Evolutionary conservation across 2,888 invertebrate species (phyloP).

Genomic region (Machimus rusticus): DNA sequence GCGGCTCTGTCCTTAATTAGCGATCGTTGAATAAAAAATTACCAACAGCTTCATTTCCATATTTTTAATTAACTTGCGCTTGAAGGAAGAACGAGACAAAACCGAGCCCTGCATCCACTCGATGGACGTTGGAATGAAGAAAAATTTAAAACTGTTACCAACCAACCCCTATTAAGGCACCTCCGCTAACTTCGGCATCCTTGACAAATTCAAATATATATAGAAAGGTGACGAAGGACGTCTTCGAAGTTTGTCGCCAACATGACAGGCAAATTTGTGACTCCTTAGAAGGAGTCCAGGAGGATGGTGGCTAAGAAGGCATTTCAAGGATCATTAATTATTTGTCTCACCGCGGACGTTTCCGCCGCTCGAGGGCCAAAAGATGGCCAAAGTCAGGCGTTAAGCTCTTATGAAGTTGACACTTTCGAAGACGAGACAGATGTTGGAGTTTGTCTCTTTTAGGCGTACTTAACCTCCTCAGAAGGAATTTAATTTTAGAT

Average conservation of each 20-base stretch:
- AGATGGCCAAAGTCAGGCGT: neutral
- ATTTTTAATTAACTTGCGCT: constrained; percentile 33
- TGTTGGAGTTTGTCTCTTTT: neutral
- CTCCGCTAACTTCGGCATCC: neutral
- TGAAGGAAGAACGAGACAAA: neutral
- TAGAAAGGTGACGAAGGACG: neutral
- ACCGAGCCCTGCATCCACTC: neutral
- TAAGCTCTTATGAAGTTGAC: constrained; percentile 28
- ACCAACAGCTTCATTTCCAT: constrained; percentile 36
- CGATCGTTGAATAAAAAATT: constrained; percentile 34
- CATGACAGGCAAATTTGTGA: constrained; percentile 34
- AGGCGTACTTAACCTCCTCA: neutral
- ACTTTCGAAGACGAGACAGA: neutral
- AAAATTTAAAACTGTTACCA: constrained; percentile 26
- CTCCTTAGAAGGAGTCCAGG: neutral
- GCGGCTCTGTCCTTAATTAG: constrained; percentile 4
- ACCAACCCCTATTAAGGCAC: neutral
- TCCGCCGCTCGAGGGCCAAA: neutral
- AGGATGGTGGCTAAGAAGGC: neutral
- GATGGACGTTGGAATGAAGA: constrained; percentile 28
- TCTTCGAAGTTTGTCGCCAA: neutral
- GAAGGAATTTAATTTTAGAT: neutral
- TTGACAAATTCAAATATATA: constrained; percentile 3
- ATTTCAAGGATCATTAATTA: constrained; percentile 40
- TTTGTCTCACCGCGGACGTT: constrained; percentile 3